These are phyloP conservation scores for Sceloporus tristichus DNA, from an alignment of 2,113 vertebrate genomes.

Conservation along the genomic window DNA sequence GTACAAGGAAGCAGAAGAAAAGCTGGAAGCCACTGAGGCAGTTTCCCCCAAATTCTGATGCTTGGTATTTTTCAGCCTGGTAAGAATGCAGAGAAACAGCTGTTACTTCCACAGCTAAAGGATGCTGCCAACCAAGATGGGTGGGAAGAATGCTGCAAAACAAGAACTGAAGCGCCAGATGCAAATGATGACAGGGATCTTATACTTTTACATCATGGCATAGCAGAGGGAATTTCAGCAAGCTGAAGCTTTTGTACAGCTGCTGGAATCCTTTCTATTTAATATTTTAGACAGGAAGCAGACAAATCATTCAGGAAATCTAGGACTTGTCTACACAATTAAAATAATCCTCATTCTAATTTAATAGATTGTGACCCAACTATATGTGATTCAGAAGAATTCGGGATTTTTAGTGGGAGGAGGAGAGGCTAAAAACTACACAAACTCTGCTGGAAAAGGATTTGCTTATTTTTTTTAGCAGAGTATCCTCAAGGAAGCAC, in stretches of 20 bases:
- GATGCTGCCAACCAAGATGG: not conserved
- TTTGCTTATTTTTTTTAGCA: no score
- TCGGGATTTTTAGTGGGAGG: no score
- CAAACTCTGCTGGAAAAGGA: no score
- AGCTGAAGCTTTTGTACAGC: not conserved
- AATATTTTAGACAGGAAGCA: not conserved
- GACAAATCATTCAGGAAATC: not conserved
- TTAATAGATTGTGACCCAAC: no score
- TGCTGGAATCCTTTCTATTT: not conserved
- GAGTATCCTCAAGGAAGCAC: no score
- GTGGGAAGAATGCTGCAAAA: not conserved
- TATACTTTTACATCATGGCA: not conserved
- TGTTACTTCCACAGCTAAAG: conserved; percentile 17
- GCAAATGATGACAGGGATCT: not conserved
- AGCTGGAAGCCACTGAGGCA: not conserved
- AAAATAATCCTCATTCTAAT: no score
- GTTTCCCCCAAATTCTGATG: not conserved
- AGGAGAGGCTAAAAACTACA: no score
- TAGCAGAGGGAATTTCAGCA: not conserved
- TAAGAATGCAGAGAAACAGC: conserved; percentile 18
- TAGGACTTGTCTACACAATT: no score
- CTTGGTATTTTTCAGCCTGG: not conserved
- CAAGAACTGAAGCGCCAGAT: not conserved
- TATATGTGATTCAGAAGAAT: no score
- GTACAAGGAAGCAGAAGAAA: not conserved